phyloP scores from a whole-genome alignment of 1,140 invertebrate genomes.

The Drosophila navojoa region DNA sequence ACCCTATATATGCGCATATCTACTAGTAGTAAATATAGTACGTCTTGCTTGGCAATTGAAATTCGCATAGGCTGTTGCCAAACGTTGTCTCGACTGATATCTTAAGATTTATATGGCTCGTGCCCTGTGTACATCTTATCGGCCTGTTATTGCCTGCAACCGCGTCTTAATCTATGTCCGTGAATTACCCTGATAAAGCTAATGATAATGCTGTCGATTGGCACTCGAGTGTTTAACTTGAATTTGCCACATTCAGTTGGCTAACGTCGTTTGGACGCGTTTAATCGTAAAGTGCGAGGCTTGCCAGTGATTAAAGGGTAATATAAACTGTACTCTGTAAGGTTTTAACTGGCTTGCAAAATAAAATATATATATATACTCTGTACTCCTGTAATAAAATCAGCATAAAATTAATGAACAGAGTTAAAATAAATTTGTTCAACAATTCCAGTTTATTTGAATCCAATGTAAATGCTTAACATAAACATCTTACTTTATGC shows the following conservation, averaged over 20 bases:
- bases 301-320: conserved; percentile 43
- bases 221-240: conserved; percentile 24
- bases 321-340: conserved; percentile 36
- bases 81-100: conserved; percentile 55
- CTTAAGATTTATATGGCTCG: conserved; percentile 71
- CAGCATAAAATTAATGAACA: neutral
- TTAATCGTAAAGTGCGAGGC: conserved; percentile 33
- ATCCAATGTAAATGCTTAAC: neutral
- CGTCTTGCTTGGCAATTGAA: neutral
- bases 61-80: conserved; percentile 30
- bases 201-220: conserved; percentile 63
- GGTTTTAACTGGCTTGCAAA: neutral
- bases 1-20: neutral
- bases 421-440: conserved; percentile 3
- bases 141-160: conserved; percentile 48
- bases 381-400: no score
- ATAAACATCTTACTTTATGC: neutral
- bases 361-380: no score
- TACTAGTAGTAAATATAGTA: no score
- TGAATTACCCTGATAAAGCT: conserved; percentile 44
- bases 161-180: conserved; percentile 57
- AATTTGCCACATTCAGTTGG: conserved; percentile 57
- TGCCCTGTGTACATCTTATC: conserved; percentile 61
- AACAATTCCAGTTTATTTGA: neutral
- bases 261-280: conserved; percentile 46